Percentiles rank a stretch among this genome's conserved stretches.
These are phyloP conservation scores for Cosmopolites sordidus DNA, from an alignment of 2,888 invertebrate genomes.

Conservation along the genomic window DNA sequence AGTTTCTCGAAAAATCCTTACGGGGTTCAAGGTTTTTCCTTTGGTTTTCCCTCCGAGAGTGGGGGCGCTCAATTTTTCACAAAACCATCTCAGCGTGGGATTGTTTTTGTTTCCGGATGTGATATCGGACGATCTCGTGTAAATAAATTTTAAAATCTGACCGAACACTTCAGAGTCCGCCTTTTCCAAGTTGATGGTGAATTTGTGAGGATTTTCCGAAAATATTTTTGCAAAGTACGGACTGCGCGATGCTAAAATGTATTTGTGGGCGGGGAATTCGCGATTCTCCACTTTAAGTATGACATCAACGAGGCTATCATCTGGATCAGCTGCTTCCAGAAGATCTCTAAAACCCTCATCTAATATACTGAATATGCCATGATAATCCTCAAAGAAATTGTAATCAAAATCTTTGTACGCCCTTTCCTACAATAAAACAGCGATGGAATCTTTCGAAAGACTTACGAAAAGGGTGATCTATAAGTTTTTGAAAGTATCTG, in stretches of 20 bases:
- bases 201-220: conserved; percentile 3
- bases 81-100: background rate
- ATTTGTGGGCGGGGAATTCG: conserved; percentile 67
- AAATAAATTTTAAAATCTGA: conserved; percentile 65
- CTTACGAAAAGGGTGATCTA: background rate
- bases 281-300: conserved; percentile 62
- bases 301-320: conserved; percentile 70
- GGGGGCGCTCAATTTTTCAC: too few relatives aligned
- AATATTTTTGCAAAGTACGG: conserved; percentile 57
- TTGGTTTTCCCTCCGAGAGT: background rate
- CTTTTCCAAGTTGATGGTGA: conserved; percentile 46
- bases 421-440: conserved; percentile 36
- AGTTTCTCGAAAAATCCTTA: conserved; percentile 55
- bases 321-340: conserved; percentile 58
- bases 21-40: conserved; percentile 46
- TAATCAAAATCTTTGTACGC: conserved; percentile 34
- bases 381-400: conserved; percentile 29
- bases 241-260: conserved; percentile 63
- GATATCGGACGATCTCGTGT: conserved; percentile 61
- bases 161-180: conserved; percentile 65
- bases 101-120: background rate
- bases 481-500: too few relatives aligned
- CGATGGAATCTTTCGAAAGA: background rate
- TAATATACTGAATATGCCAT: conserved; percentile 6
- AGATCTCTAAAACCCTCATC: conserved; percentile 49